Evolutionary conservation across 1,140 invertebrate genomes (phyloP), one percentile per base, ranked within the genome.

Genomic region (Drosophila tsacasi): DNA sequence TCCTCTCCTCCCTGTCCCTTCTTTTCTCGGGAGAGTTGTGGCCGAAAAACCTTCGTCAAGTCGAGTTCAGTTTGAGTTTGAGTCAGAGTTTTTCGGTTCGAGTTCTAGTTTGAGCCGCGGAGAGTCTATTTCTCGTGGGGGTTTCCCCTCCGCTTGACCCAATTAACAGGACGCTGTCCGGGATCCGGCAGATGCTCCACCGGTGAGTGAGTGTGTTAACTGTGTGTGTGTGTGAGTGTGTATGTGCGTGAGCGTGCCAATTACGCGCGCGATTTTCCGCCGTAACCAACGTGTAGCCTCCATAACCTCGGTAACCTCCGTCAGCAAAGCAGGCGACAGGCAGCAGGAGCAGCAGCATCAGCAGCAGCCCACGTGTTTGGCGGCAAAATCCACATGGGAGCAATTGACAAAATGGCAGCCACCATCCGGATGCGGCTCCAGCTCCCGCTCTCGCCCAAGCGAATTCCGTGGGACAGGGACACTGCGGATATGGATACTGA

Each of bases 321-420:
- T 66, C 62, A 61, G 30, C 25, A 23, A 17, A 30, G 32, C 40
- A 44, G 63, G 63, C 63, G 57, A 59, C 50, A 32, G 63, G 49
- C 49, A 40, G 10, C 27, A 6, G 27, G 3, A 27, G 35, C 49
- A 40, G 7, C 15, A 40, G 39, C 17, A 40, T 6, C 17, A 40
- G 39, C 39, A 49, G 23, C 13, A 39, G 54, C 65, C 66, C 85
- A 85, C 85, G 85, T 90, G 82, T 90, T 89, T 78, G 85, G 81
- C 82, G 82, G 76, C 82, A 74, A 77, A 87, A 77, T 66, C 71
- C 85, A 91, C 85, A 82, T 85, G 85, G 85, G 85, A 90, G 86
- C 85, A 90, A 90, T 90, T 90, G 85, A 85, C 85, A 90, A 91
- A 90, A 90, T 83, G 84, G 84, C 84, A 87, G 81, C 73, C 74